Evolutionary conservation across 1,140 invertebrate species (phyloP), one percentile per base, ranked within the genome.

Genomic region (Amyelois transitella): DNA sequence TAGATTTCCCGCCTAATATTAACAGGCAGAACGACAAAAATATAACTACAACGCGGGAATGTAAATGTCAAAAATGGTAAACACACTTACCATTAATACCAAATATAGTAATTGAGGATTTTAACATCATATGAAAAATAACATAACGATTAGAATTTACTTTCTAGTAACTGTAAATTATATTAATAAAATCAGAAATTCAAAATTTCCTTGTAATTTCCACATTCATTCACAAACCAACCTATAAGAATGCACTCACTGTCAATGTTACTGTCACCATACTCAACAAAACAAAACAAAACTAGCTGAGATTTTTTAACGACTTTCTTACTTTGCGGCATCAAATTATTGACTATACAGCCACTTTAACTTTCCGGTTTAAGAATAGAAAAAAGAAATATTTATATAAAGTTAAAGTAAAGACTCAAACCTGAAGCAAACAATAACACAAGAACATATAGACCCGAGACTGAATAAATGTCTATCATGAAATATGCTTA

Each of bases 1-100:
- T 20, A 51, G 51, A 45, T 77, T 86, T 84, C 83, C 83, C 83
- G 83, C 83, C 77, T 62, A 81, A 80, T 72, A 58, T 53, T 58
- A 18, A 57, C 60, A 54, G 67, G 68, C 72, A 72, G n/a, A 64
- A 12, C 44, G 12, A 44, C 20, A 20, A 25, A 55, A 47, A 25
- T 5, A 43, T 64, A 54, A 54, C 69, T 60, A 66, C 60, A 69
- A 66, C 52, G 69, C 71, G 72, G 65, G 54, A 68, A 68, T 71
- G 28, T 63, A 72, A 54, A 67, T 79, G 76, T 75, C 75, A 80
- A 58, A 64, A 43, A 22, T 47, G 24, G 56, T 72, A 67, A 72
- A 65, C 59, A 70, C 62, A 71, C 61, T 21, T 59, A 79, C 77
- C 70, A 69, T 76, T 76, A 57, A 49, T 43, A 49, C 10, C 18